These are phyloP conservation scores for Calliopsis andreniformis DNA, from an alignment of 1,140 invertebrate genomes.

Conservation along the genomic window DNA sequence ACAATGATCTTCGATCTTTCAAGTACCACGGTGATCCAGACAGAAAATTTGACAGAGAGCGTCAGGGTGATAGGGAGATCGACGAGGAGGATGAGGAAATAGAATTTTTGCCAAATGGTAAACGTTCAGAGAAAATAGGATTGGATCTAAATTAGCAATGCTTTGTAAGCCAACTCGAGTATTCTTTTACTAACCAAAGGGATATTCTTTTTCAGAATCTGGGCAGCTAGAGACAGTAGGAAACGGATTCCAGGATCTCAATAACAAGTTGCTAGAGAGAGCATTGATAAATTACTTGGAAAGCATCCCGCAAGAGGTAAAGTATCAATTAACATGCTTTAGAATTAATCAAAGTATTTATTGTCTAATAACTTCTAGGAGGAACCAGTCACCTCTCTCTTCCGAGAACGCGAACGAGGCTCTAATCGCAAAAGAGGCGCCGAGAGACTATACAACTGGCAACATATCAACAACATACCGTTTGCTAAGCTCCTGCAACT, in stretches of 20 bases:
- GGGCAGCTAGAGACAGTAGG: slow-evolving; percentile 75
- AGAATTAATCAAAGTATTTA: too few relatives aligned
- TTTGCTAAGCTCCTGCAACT: slow-evolving; percentile 61
- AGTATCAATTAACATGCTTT: too few relatives aligned
- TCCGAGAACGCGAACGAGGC: slow-evolving; percentile 73
- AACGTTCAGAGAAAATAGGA: too few relatives aligned
- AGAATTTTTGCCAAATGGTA: slow-evolving; percentile 71
- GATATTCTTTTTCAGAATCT: slow-evolving; percentile 60
- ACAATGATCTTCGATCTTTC: slow-evolving; percentile 68
- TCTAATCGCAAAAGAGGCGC: slow-evolving; percentile 57
- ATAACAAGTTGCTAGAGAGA: slow-evolving; percentile 67
- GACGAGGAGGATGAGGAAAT: slow-evolving; percentile 65
- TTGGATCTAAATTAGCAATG: too few relatives aligned
- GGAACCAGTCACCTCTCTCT: slow-evolving; percentile 66
- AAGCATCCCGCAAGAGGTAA: slow-evolving; percentile 62
- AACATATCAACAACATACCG: slow-evolving; percentile 53
- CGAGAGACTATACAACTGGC: too few relatives aligned
- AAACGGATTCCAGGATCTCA: slow-evolving; percentile 73
- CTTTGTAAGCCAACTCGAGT: background rate
- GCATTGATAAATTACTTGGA: slow-evolving; percentile 70
- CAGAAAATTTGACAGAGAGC: slow-evolving; percentile 67
- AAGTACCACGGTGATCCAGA: slow-evolving; percentile 70
- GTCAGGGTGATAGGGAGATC: slow-evolving; percentile 59
- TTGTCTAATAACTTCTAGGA: too few relatives aligned
- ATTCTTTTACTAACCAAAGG: background rate